Percentiles rank a stretch among this genome's conserved stretches.
Conservation (phyloP, 2,113 vertebrate genomes). For the Chauna torquata region DNA sequence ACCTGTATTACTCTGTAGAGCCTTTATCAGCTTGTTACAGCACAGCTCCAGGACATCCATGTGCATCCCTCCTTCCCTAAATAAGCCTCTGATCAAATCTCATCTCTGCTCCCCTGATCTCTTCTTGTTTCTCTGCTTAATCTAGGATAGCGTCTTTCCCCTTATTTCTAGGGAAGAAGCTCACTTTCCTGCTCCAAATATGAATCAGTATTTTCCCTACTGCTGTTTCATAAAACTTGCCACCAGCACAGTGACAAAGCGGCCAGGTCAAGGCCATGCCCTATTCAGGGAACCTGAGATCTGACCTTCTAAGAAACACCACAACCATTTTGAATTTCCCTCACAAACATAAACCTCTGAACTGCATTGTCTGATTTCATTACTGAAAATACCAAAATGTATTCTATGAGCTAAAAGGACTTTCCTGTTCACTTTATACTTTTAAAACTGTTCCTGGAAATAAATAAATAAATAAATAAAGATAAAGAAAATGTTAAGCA, state of each 20-base stretch:
- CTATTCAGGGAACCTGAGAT: background rate
- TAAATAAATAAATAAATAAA: conserved; percentile 8
- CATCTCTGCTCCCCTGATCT: background rate
- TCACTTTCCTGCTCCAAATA: background rate
- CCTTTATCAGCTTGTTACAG: background rate
- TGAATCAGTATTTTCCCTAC: background rate
- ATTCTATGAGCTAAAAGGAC: background rate
- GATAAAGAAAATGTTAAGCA: conserved; percentile 37
- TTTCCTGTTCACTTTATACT: background rate
- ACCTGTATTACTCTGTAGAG: background rate
- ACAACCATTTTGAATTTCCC: background rate
- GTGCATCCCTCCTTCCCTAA: background rate
- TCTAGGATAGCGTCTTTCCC: background rate
- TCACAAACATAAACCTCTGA: background rate
- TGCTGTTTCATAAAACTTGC: rapidly evolving
- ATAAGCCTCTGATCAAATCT: background rate
- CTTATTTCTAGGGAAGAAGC: background rate
- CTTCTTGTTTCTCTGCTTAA: background rate
- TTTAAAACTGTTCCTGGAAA: conserved; percentile 37
- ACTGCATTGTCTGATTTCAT: background rate
- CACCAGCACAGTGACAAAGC: background rate
- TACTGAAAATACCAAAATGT: background rate
- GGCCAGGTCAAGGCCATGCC: background rate
- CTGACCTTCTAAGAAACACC: background rate
- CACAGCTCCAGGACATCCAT: background rate